Evolutionary conservation across 2,797 vertebrate species (phyloP).

Genomic region (Carcharodon carcharias): DNA sequence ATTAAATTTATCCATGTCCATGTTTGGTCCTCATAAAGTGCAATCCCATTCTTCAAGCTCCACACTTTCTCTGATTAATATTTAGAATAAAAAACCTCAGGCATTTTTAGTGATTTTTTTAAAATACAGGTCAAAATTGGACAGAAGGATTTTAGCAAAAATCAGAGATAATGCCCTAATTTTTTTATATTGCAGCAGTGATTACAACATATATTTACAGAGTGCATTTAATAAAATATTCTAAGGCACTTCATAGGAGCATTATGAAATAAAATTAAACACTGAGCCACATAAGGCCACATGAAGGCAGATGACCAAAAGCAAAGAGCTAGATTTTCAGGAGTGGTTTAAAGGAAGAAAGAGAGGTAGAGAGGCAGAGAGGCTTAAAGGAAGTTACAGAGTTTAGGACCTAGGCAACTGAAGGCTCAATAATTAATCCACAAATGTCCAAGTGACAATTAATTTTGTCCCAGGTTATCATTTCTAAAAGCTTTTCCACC

Average conservation of each 20-base stretch:
- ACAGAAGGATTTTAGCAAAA: not conserved
- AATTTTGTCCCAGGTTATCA: not conserved
- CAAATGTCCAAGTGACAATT: not conserved
- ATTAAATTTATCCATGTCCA: not conserved
- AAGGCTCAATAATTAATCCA: too few species aligned
- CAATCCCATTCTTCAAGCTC: not conserved
- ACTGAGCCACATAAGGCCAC: too few species aligned
- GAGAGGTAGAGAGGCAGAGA: too few species aligned
- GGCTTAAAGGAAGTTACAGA: too few species aligned
- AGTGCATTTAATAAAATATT: not conserved
- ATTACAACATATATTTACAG: not conserved
- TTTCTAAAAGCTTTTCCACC: not conserved
- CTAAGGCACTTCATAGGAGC: not conserved
- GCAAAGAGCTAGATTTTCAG: not conserved
- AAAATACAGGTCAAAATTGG: not conserved
- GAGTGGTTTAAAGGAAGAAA: too few species aligned
- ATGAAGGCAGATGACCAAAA: too few species aligned
- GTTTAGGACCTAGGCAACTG: too few species aligned
- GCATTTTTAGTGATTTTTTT: not conserved
- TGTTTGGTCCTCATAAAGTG: not conserved
- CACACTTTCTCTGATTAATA: not conserved
- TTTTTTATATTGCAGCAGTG: not conserved
- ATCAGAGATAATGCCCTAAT: not conserved
- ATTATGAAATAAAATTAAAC: too few species aligned
- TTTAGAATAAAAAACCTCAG: not conserved